Evolutionary conservation across 2,888 invertebrate genomes (phyloP).

Genomic region (Listrodromus nycthemerus): DNA sequence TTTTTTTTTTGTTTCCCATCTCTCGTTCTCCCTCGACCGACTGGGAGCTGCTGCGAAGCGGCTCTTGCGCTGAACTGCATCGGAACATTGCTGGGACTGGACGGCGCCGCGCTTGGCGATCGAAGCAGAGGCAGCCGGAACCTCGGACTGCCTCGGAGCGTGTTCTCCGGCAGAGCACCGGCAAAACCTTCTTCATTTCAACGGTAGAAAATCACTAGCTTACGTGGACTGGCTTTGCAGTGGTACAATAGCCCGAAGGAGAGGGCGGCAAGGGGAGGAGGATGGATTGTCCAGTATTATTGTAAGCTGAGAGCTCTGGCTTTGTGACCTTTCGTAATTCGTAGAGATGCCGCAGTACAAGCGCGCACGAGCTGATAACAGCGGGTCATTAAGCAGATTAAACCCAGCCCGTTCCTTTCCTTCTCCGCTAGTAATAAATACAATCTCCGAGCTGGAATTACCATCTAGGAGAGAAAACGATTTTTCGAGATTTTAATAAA

Average conservation of each 20-base stretch:
- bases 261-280: too few species aligned
- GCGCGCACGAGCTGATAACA: slow-evolving; percentile 51
- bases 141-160: slow-evolving; percentile 16
- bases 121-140: slow-evolving; percentile 39
- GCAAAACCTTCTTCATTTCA: slow-evolving; percentile 16
- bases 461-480: background rate
- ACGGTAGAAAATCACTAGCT: background rate
- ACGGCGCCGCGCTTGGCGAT: slow-evolving; percentile 32
- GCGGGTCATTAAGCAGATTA: slow-evolving; percentile 60
- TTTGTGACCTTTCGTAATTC: slow-evolving; percentile 55
- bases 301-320: slow-evolving; percentile 12
- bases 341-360: slow-evolving; percentile 11
- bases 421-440: slow-evolving; percentile 7
- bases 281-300: background rate
- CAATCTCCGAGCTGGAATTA: background rate
- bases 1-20: background rate
- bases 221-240: slow-evolving; percentile 43
- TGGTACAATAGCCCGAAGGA: slow-evolving; percentile 34
- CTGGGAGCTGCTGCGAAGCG: slow-evolving; percentile 17
- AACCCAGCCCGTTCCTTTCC: slow-evolving; percentile 21
- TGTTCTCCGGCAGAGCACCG: background rate
- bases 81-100: slow-evolving; percentile 33
- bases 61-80: slow-evolving; percentile 42
- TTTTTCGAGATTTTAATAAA: background rate
- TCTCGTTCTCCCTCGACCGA: background rate